phyloP scores from a whole-genome alignment of 2,113 vertebrate species.

The Mustelus asterias region DNA sequence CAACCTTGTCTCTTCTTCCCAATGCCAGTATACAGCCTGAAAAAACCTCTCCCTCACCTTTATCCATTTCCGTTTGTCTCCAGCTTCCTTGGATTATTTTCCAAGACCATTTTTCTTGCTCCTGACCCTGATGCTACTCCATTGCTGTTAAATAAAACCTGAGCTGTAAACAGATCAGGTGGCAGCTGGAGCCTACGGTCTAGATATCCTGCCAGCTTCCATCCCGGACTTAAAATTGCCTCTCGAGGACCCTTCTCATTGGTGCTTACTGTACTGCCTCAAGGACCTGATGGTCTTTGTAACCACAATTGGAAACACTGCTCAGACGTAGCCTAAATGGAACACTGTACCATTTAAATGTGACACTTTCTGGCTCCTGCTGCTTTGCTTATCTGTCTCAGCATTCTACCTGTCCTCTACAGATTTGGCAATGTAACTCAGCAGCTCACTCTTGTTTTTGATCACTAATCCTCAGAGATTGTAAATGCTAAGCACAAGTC shows the following conservation, averaged over 20 bases:
- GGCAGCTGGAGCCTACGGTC: background rate
- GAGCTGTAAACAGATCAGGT: no score
- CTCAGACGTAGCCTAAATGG: background rate
- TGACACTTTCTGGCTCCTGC: background rate
- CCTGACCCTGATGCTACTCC: background rate
- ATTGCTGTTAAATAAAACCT: background rate
- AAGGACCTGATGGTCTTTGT: background rate
- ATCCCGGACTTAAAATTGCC: background rate
- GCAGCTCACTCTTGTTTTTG: background rate
- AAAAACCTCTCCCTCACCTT: background rate
- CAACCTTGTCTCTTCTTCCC: background rate
- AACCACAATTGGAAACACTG: background rate
- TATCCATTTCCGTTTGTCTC: background rate
- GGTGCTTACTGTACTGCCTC: background rate
- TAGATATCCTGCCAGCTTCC: background rate
- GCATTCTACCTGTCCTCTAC: background rate
- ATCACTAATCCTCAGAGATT: background rate
- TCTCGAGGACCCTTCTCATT: background rate
- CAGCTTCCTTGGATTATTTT: background rate
- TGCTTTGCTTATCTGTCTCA: background rate
- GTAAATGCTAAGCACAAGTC: background rate
- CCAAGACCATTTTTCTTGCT: background rate
- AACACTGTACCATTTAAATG: background rate
- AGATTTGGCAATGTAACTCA: background rate
- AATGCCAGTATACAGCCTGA: background rate